Conservation (phyloP, 2,113 vertebrate genomes). For the Spilogale gracilis region DNA sequence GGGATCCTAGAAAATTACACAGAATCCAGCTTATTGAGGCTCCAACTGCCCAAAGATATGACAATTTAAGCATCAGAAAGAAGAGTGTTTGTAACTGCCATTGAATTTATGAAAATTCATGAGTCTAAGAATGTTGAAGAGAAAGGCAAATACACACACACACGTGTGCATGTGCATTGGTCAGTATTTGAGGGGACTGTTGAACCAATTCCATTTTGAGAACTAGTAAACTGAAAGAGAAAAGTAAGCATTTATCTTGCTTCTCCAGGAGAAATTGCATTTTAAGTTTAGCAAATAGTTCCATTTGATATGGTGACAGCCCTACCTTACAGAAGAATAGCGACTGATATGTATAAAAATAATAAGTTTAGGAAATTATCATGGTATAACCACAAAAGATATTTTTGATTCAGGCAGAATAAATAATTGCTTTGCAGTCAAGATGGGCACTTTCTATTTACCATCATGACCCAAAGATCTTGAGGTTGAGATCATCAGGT, state of each 20-base stretch:
- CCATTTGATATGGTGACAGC: neutral
- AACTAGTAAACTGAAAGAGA: neutral
- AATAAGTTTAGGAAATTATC: neutral
- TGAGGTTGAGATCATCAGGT: neutral
- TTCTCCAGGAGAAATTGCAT: neutral
- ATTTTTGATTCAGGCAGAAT: neutral
- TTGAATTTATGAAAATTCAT: neutral
- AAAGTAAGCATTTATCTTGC: neutral
- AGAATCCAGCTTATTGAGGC: neutral
- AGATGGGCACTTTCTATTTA: neutral
- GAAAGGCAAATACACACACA: conserved; percentile 13
- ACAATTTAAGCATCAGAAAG: neutral
- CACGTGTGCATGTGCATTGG: no score
- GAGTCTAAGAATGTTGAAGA: neutral
- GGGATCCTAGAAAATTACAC: neutral
- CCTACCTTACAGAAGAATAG: neutral
- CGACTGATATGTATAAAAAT: neutral
- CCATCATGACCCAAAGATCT: neutral
- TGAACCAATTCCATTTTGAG: neutral
- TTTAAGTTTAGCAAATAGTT: neutral
- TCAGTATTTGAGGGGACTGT: neutral
- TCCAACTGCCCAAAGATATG: neutral
- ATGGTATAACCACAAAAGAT: neutral
- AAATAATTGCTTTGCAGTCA: neutral
- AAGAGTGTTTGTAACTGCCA: neutral